A percentile compares a stretch with the other conserved stretches of the same genome.
phyloP scores from a whole-genome alignment of 2,113 vertebrate genomes.

The Electrona antarctica region DNA sequence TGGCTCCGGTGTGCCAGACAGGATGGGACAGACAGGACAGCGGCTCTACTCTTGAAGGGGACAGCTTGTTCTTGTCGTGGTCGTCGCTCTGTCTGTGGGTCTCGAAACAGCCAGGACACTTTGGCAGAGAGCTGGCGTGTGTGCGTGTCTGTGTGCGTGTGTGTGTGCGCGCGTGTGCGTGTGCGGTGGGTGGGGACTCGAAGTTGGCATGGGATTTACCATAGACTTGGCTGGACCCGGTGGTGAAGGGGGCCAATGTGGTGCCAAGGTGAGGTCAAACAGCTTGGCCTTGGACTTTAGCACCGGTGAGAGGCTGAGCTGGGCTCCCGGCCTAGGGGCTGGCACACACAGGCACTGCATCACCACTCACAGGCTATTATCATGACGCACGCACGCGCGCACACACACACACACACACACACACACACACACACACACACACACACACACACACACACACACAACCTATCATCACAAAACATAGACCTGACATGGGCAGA shows the following conservation, averaged over 20 bases:
- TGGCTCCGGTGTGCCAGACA: slow-evolving; percentile 22
- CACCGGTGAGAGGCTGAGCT: slow-evolving; percentile 37
- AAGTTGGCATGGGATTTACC: slow-evolving; percentile 34
- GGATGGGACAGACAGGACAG: slow-evolving; percentile 39
- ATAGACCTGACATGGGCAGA: neutral
- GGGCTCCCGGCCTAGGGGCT: slow-evolving; percentile 39
- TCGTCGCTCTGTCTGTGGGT: slow-evolving; percentile 46
- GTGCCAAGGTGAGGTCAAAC: slow-evolving; percentile 65
- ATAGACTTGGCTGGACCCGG: slow-evolving; percentile 36
- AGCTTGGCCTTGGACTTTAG: slow-evolving; percentile 41
- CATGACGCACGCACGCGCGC: slow-evolving; percentile 18
- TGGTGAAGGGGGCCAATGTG: slow-evolving; percentile 9
- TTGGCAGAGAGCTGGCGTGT: slow-evolving; percentile 37
- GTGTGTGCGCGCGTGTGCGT: neutral
- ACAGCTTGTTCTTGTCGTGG: slow-evolving; percentile 53
- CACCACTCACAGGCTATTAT: slow-evolving; percentile 15
- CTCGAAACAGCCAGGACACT: slow-evolving; percentile 15
- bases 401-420: neutral
- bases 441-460: neutral
- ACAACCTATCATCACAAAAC: neutral
- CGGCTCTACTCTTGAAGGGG: slow-evolving; percentile 31
- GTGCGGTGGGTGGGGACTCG: slow-evolving; percentile 6
- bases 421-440: no score
- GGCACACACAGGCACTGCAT: slow-evolving; percentile 29
- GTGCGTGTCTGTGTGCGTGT: no score